Evolutionary conservation across 1,140 invertebrate genomes (phyloP).

Genomic region (Planococcus citri): DNA sequence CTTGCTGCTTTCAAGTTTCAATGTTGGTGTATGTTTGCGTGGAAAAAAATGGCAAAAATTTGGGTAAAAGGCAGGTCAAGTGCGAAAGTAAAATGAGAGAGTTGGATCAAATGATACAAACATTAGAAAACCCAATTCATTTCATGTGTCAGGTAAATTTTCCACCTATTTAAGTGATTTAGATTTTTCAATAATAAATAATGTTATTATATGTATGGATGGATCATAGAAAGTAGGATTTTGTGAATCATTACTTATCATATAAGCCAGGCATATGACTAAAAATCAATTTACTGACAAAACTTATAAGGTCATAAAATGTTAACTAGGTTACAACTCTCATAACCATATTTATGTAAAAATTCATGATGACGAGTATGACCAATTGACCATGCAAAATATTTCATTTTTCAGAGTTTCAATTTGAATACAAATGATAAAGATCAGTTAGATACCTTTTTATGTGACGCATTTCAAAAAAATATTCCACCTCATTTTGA

Average conservation of each 20-base stretch:
- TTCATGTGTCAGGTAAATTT: conserved; percentile 69
- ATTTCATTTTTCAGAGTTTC: conserved; percentile 44
- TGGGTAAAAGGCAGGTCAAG: conserved; percentile 66
- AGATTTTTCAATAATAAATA: background rate
- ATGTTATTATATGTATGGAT: no score
- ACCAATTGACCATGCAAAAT: background rate
- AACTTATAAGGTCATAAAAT: no score
- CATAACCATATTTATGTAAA: no score
- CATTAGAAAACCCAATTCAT: conserved; percentile 63
- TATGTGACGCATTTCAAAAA: conserved; percentile 63
- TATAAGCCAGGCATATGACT: no score
- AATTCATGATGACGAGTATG: no score
- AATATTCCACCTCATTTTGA: conserved; percentile 69
- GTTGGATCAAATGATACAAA: conserved; percentile 62
- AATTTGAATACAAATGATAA: conserved; percentile 60
- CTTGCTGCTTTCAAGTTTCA: conserved; percentile 63
- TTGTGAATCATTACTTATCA: no score
- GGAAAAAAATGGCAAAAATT: conserved; percentile 58
- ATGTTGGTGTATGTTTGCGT: conserved; percentile 66
- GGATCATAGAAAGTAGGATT: no score
- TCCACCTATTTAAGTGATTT: no score
- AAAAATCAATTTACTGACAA: background rate
- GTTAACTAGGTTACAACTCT: background rate
- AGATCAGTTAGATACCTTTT: conserved; percentile 65
- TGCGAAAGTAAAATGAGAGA: conserved; percentile 70